Evolutionary conservation across 2,888 invertebrate species (phyloP).

Genomic region (Drosophila emarginata): DNA sequence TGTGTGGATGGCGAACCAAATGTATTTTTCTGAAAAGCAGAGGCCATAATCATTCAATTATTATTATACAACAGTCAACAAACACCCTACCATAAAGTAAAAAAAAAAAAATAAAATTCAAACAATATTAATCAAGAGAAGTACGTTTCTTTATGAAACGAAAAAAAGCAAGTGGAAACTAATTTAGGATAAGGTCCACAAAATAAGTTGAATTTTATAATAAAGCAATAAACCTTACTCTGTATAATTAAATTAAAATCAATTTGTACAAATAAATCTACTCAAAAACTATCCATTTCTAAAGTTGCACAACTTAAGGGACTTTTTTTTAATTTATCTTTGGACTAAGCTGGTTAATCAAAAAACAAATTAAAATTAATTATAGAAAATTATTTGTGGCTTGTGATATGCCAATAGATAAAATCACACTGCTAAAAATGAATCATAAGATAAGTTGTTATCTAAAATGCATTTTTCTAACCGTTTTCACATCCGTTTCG

Average conservation of each 20-base stretch:
- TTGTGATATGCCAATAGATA: slow-evolving; percentile 33
- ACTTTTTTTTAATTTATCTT: slow-evolving; percentile 38
- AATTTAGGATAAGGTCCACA: no score
- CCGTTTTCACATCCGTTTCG: slow-evolving; percentile 15
- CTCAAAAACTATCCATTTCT: not conserved
- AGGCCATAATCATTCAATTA: not conserved
- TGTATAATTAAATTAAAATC: no score
- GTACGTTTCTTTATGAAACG: no score
- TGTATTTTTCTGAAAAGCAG: not conserved
- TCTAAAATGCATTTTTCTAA: no score
- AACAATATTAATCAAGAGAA: not conserved
- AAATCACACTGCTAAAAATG: not conserved
- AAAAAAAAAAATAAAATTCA: not conserved
- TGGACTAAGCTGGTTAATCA: slow-evolving; percentile 10
- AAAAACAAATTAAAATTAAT: slow-evolving; percentile 2
- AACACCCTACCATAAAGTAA: not conserved
- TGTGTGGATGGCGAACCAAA: not conserved
- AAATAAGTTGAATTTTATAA: no score
- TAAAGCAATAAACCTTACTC: no score
- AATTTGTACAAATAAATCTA: no score
- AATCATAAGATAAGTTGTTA: not conserved
- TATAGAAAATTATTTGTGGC: slow-evolving; percentile 15
- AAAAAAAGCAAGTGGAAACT: no score
- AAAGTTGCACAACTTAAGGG: not conserved
- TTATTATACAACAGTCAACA: not conserved